These are phyloP conservation scores for Pseudopodoces humilis DNA, from an alignment of 2,113 vertebrate genomes.

Conservation along the genomic window DNA sequence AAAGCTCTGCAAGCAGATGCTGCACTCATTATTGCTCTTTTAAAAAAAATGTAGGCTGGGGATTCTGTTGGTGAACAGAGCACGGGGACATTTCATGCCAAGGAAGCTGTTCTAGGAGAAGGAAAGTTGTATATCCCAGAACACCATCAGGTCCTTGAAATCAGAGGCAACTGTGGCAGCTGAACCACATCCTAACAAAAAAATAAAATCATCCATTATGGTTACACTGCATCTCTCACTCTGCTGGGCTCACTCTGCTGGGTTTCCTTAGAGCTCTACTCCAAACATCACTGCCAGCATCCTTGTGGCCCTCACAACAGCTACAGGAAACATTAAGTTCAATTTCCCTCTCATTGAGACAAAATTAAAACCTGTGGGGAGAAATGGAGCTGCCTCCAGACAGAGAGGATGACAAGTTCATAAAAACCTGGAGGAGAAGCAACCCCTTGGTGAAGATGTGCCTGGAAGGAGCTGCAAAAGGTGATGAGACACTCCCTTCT, in stretches of 20 bases:
- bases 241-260: neutral
- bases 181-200: neutral
- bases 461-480: neutral
- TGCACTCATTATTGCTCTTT: neutral
- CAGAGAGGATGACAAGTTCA: neutral
- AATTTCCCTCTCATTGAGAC: accelerated
- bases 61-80: neutral
- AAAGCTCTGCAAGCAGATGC: neutral
- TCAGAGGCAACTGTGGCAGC: neutral
- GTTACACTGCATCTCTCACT: neutral
- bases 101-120: neutral
- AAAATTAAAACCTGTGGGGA: neutral
- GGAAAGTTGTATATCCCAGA: neutral
- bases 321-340: neutral
- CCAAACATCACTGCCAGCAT: neutral
- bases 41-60: neutral
- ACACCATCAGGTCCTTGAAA: neutral
- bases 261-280: neutral
- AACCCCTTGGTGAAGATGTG: neutral
- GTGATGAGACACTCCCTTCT: neutral
- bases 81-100: neutral
- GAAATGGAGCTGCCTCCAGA: neutral
- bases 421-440: neutral
- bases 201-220: neutral
- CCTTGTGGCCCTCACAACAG: accelerated